A percentile compares a stretch with the other conserved stretches of the same genome.
These are phyloP conservation scores for Sinotaia quadrata DNA, from an alignment of 2,888 invertebrate species.

Conservation along the genomic window DNA sequence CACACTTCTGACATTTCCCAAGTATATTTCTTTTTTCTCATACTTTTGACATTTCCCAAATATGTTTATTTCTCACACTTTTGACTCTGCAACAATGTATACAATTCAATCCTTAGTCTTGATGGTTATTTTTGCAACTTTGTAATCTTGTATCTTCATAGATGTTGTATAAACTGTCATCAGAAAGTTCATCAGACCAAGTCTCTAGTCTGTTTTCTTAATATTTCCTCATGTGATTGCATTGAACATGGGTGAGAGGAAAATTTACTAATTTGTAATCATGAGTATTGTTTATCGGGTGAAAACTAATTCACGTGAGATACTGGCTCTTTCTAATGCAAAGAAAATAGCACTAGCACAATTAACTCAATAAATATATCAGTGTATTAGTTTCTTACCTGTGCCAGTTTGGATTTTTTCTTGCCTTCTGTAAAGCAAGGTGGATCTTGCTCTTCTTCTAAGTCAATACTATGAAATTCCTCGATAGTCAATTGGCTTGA, in stretches of 20 bases:
- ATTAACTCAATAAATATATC: background rate
- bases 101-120: no score
- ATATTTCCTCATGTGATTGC: no score
- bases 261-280: no score
- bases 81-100: no score
- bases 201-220: no score
- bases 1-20: no score
- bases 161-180: conserved; percentile 97
- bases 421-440: conserved; percentile 94
- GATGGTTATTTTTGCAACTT: no score
- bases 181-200: no score
- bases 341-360: background rate
- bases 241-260: no score
- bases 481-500: conserved; percentile 94
- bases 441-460: conserved; percentile 96
- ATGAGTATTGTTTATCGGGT: background rate
- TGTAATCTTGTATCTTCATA: conserved; percentile 94
- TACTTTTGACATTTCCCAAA: no score
- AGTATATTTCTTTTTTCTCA: no score
- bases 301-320: background rate
- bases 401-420: conserved; percentile 81
- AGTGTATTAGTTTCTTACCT: conserved; percentile 17
- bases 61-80: no score
- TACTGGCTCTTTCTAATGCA: background rate
- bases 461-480: conserved; percentile 96